A percentile compares a stretch with the other conserved stretches of the same genome.
These are phyloP conservation scores for Aythya baeri DNA, from an alignment of 2,113 vertebrate genomes.

Conservation along the genomic window DNA sequence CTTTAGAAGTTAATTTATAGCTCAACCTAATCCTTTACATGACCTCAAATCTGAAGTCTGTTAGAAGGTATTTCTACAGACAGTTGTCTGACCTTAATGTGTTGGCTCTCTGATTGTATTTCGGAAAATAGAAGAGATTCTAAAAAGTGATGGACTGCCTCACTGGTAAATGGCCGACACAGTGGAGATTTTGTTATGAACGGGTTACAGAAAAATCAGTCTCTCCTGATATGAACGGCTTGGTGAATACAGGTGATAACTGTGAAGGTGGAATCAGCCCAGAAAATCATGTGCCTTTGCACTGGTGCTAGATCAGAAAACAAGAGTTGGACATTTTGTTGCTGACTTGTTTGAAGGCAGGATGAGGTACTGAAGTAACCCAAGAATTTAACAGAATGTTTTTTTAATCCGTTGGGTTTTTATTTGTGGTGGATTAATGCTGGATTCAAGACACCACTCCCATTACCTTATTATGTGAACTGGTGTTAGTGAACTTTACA, in stretches of 20 bases:
- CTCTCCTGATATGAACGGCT: background rate
- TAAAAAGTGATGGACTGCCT: background rate
- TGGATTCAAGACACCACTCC: background rate
- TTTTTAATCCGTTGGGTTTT: background rate
- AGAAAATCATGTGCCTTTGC: background rate
- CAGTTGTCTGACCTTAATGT: background rate
- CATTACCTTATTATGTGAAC: background rate
- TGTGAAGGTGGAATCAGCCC: background rate
- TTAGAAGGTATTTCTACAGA: background rate
- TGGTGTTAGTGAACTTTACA: background rate
- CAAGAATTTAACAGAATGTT: background rate
- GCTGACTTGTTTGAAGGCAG: background rate
- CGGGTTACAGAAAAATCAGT: background rate
- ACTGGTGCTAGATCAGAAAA: background rate
- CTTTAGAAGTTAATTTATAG: slow-evolving; percentile 39
- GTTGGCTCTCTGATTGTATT: background rate
- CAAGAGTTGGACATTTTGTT: background rate
- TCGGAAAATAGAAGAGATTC: background rate
- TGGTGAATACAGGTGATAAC: background rate
- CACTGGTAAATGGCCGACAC: background rate
- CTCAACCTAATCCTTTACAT: slow-evolving; percentile 10
- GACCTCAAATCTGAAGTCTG: background rate
- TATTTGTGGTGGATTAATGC: background rate
- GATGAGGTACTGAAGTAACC: background rate
- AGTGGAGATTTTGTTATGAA: background rate